Percentiles rank a stretch among this genome's conserved stretches.
Evolutionary conservation across 2,888 invertebrate genomes (phyloP).

Genomic region (Aphodius sticticus): DNA sequence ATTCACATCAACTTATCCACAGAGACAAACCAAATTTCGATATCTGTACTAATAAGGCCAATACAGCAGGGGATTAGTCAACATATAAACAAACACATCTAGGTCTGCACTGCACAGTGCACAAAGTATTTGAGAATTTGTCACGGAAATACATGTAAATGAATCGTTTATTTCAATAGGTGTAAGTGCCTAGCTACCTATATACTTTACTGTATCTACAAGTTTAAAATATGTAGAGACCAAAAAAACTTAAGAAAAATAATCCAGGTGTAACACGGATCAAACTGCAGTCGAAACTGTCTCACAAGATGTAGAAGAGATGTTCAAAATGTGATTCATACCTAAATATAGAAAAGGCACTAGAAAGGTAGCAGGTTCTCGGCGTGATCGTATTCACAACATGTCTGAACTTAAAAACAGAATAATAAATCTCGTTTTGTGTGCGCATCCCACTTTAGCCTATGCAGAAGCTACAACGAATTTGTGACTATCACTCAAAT

Average conservation of each 20-base stretch:
- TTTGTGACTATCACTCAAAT: background rate
- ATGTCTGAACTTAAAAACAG: background rate
- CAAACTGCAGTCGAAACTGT: background rate
- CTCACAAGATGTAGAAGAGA: background rate
- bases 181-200: no score
- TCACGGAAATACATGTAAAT: no score
- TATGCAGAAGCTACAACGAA: background rate
- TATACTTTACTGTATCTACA: no score
- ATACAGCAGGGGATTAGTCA: no score
- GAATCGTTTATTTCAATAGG: no score
- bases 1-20: background rate
- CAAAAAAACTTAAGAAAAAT: no score
- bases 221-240: no score
- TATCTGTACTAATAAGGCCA: no score
- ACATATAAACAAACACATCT: no score
- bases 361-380: background rate
- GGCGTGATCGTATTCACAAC: background rate
- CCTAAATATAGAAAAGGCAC: constrained; percentile 4
- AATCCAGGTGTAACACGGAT: background rate
- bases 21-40: no score
- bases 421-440: background rate
- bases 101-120: no score
- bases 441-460: background rate
- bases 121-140: no score
- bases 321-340: background rate